Conservation (phyloP, 2,888 invertebrate species). For the Erebia epiphron region DNA sequence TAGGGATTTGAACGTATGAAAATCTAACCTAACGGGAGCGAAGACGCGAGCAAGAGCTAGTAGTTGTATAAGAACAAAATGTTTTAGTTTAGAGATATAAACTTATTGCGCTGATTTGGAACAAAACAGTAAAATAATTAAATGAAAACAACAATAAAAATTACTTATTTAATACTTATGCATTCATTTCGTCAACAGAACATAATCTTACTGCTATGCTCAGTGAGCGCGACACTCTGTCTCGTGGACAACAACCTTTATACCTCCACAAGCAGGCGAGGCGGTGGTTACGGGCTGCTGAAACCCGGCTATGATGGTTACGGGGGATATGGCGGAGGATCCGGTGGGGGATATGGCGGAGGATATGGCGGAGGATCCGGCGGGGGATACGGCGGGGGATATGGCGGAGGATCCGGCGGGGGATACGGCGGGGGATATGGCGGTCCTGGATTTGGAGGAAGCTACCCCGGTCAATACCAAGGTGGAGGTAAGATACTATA, state of each 20-base stretch:
- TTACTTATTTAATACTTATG: neutral
- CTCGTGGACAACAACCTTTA: slow-evolving; percentile 39
- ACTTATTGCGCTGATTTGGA: too few relatives aligned
- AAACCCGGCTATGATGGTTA: slow-evolving; percentile 45
- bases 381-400: slow-evolving; percentile 48
- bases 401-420: slow-evolving; percentile 47
- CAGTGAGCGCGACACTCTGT: slow-evolving; percentile 58
- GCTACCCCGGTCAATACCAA: slow-evolving; percentile 47
- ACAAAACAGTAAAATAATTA: neutral
- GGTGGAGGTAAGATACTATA: slow-evolving; percentile 29
- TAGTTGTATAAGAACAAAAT: too few relatives aligned
- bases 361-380: slow-evolving; percentile 43
- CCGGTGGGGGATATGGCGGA: slow-evolving; percentile 46
- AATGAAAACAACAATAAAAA: neutral
- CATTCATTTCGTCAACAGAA: slow-evolving; percentile 48
- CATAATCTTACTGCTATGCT: slow-evolving; percentile 57
- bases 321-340: slow-evolving; percentile 47
- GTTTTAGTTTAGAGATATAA: too few relatives aligned
- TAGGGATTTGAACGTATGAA: too few relatives aligned
- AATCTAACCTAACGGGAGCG: too few relatives aligned
- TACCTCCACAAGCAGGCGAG: slow-evolving; percentile 43
- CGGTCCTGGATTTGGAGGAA: slow-evolving; percentile 39
- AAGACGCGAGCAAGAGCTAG: too few relatives aligned
- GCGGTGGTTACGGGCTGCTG: slow-evolving; percentile 55
- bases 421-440: slow-evolving; percentile 49